Base-by-base conservation (phyloP, 1,140 invertebrate species). In the Camponotus pennsylvanicus region DNA sequence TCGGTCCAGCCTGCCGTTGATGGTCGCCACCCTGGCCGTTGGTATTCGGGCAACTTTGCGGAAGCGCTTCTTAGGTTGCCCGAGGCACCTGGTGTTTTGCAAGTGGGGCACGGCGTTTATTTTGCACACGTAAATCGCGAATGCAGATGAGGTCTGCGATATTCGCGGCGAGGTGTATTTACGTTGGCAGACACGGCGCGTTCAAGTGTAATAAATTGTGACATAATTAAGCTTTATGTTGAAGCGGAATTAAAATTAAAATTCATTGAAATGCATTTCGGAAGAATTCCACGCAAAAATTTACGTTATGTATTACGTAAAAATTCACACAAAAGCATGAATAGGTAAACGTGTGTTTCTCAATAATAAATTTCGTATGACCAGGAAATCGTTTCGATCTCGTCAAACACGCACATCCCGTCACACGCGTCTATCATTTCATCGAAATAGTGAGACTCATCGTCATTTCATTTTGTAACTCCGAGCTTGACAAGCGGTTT, bases 11-110 rank as follows among this genome's bases (percentile, higher is more conserved):
- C 21, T 6, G n/a, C 27, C 27, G 3, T 66, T 3, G n/a, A 85
- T 49, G 11, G 13, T 9, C 52, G 7, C 37, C 66, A 59, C 13
- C 32, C 18, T 18, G 76, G 69, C 27, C 49, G n/a, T 40, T 5
- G 83, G 76, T 34, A 79, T 79, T 85, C 63, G 64, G 66, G 57
- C 75, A 55, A 21, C 5, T 42, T 42, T 32, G 40, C 78, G 66
- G 37, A 71, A 71, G 37, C 64, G 15, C 49, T 18, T 52, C 8
- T 69, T 32, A n/a, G 1, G 27, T 42, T 9, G 8, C 37, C 49
- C 34, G 21, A 0, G 11, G 49, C 45, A 57, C 42, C 27, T 27
- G 34, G 64, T 69, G 18, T 45, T 61, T 82, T 21, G 52, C 37
- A 59, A 82, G 37, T 57, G 37, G 37, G 5, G 34, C 34, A 66